A percentile compares a stretch with the other conserved stretches of the same genome.
phyloP scores from a whole-genome alignment of 2,888 invertebrate species.

The Griposia aprilina region DNA sequence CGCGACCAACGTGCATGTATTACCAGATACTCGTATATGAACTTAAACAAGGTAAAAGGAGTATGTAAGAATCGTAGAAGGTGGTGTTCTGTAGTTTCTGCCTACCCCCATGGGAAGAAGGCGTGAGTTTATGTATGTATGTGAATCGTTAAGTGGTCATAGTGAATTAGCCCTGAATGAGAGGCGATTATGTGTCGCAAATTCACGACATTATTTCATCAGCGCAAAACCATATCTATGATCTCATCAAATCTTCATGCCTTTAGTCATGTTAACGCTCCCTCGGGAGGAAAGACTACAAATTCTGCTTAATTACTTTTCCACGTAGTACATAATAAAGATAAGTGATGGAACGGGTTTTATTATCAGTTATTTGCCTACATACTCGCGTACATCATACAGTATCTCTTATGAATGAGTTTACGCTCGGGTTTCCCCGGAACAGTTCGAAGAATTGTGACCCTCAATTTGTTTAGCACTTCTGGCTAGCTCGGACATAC shows the following conservation, averaged over 20 bases:
- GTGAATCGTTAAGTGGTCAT: too few species aligned
- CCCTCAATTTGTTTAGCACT: not conserved
- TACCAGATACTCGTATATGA: too few species aligned
- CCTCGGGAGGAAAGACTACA: slow-evolving; percentile 13
- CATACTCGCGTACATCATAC: not conserved
- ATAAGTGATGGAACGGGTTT: slow-evolving; percentile 12
- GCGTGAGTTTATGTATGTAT: too few species aligned
- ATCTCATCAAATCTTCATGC: not conserved
- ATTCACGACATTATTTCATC: not conserved
- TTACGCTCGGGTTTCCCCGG: slow-evolving; percentile 19
- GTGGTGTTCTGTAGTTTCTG: too few species aligned
- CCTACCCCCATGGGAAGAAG: too few species aligned
- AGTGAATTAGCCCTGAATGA: too few species aligned
- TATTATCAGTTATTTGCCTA: slow-evolving; percentile 9
- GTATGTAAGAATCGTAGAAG: too few species aligned
- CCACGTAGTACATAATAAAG: slow-evolving; percentile 5
- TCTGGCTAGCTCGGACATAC: too few species aligned
- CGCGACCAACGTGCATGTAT: too few species aligned
- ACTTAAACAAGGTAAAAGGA: too few species aligned
- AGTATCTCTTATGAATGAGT: slow-evolving; percentile 25
- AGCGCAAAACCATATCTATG: not conserved
- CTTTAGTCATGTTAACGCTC: slow-evolving; percentile 1
- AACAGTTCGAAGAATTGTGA: not conserved
- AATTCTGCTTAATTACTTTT: slow-evolving; percentile 32
- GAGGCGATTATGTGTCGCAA: not conserved